A percentile compares a stretch with the other conserved stretches of the same genome.
Conservation (phyloP, 2,888 invertebrate genomes). For the Anthrax anthrax region DNA sequence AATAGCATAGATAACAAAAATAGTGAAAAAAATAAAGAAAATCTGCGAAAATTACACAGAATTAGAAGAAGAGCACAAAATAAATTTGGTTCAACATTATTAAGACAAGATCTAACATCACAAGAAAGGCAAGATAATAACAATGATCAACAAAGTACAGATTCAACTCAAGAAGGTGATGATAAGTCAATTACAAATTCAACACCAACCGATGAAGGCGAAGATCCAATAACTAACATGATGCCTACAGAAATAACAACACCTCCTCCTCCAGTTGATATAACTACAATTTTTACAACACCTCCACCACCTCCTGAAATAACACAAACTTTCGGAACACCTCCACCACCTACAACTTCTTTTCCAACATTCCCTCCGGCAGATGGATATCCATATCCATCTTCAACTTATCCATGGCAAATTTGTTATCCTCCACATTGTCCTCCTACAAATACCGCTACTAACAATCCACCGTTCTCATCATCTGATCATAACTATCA, state of each 20-base stretch:
- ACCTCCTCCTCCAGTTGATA: neutral
- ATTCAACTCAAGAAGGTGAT: no score
- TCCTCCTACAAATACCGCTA: neutral
- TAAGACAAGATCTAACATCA: no score
- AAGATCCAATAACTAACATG: neutral
- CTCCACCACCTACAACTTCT: neutral
- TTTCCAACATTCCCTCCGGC: neutral
- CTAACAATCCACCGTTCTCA: neutral
- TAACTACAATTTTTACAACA: neutral
- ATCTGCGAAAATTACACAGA: no score
- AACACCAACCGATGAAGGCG: no score
- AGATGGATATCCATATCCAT: neutral
- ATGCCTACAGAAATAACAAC: neutral
- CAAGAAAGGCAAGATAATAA: no score
- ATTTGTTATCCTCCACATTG: neutral
- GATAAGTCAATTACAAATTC: no score
- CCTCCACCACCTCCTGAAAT: neutral
- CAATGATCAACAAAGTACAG: no score
- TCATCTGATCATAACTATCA: neutral
- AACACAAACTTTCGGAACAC: neutral
- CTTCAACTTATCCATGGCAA: neutral
- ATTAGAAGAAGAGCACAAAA: no score
- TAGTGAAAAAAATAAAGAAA: no score
- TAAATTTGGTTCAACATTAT: no score
- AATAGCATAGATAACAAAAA: no score